Base-by-base conservation (phyloP, 1,140 invertebrate genomes). In the Magallana gigas region DNA sequence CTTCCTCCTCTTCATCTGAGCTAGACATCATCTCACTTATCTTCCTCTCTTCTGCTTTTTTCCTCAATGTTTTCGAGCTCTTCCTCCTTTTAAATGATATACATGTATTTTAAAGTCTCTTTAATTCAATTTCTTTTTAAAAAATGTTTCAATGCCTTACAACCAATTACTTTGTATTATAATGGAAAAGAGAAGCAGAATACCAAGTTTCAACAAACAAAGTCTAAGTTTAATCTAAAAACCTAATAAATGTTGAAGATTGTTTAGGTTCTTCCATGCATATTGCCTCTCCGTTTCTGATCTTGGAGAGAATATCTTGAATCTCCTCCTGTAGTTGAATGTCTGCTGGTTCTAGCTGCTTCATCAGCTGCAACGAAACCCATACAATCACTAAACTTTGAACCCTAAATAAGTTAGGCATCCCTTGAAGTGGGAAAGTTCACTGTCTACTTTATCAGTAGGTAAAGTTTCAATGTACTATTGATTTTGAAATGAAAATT, bases 281-380 rank as follows among this genome's bases (percentile, higher is more conserved):
- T 3, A 94, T 86, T 5, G 91, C 90, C 87, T 93, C 91, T 48
- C 93, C 93, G 57, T 87, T 90, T 60, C 90, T 87, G 16, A 94
- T 9, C 64, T 86, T 90, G 12, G 90, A 86, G 93, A 91, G 95
- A 95, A 93, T 95, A 94, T 89, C 94, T 91, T 85, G 96, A 90
- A 97, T 94, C 94, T 97, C 96, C 48, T 96, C 95, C 90, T 96
- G 95, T 48, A 97, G 96, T 84, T 96, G 93, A 89, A 96, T 95
- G 86, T 97, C 97, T 68, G 96, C 94, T 57, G 96, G 95, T 90
- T 96, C 96, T 83, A 98, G 93, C 95, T 98, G 96, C 87, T 96
- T 96, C 36, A 98, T 94, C 85, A 98, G 95, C 93, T 97, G 36
- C 36, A 48, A 48, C 5, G 36, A 5, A 48, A 48, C 3, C 36